A percentile compares a stretch with the other conserved stretches of the same genome.
These are phyloP conservation scores for Thunnus thynnus DNA, from an alignment of 2,113 vertebrate species.

Conservation along the genomic window DNA sequence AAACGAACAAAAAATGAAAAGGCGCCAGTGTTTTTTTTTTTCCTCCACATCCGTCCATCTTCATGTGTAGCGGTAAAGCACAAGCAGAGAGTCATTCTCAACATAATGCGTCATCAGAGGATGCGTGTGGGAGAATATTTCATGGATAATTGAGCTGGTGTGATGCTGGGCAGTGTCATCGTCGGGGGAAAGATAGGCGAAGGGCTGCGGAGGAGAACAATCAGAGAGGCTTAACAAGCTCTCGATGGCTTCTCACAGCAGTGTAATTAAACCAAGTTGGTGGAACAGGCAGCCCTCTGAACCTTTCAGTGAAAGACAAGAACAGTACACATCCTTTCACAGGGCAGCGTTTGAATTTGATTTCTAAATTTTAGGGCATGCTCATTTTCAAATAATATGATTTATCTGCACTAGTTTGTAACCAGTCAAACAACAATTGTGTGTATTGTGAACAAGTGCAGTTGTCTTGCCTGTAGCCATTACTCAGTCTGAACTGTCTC, in stretches of 20 bases:
- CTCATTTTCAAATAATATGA: background rate
- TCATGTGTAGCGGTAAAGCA: conserved; percentile 35
- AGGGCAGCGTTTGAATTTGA: background rate
- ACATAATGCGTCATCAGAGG: conserved; percentile 51
- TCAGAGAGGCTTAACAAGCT: conserved; percentile 76
- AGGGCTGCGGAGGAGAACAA: conserved; percentile 73
- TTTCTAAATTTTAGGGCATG: background rate
- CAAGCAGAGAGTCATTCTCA: conserved; percentile 41
- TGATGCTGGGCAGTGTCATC: conserved; percentile 63
- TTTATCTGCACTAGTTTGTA: background rate
- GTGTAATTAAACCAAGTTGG: conserved; percentile 64
- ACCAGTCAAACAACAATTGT: background rate
- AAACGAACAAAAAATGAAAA: conserved; percentile 13
- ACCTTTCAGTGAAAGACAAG: conserved; percentile 22
- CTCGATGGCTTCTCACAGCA: conserved; percentile 59
- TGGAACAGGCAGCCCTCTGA: conserved; percentile 52
- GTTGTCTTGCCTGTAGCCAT: background rate
- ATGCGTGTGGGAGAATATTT: conserved; percentile 68
- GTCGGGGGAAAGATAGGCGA: conserved; percentile 54
- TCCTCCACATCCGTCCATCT: background rate
- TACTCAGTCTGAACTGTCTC: background rate
- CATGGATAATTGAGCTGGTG: conserved; percentile 71
- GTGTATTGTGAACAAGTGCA: background rate
- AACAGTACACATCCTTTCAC: background rate
- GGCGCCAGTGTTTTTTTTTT: background rate